Conservation (phyloP, 2,888 invertebrate species). For the Agrypnus murinus region DNA sequence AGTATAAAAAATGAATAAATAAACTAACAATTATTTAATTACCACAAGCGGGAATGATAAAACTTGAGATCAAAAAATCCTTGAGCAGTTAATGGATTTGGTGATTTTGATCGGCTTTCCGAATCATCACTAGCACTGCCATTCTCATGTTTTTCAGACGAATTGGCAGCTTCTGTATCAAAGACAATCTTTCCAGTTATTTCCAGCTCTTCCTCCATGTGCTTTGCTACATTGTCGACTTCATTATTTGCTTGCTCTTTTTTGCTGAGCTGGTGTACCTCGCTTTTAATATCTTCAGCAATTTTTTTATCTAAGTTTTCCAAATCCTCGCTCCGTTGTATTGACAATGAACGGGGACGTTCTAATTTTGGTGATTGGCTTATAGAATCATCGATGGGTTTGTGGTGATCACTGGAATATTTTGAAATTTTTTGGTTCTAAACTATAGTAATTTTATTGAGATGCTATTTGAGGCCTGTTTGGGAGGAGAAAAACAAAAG, state of each 20-base stretch:
- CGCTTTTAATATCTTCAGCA: constrained; percentile 53
- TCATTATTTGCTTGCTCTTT: constrained; percentile 50
- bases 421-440: constrained; percentile 58
- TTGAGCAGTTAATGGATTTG: constrained; percentile 74
- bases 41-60: constrained; percentile 87
- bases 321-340: constrained; percentile 71
- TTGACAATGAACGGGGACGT: constrained; percentile 73
- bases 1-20: constrained; percentile 1
- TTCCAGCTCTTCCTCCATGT: constrained; percentile 32
- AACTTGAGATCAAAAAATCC: constrained; percentile 85
- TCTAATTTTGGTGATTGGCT: constrained; percentile 65
- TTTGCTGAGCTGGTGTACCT: no score
- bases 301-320: constrained; percentile 53
- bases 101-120: constrained; percentile 67
- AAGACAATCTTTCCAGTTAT: constrained; percentile 29
- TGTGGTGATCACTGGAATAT: constrained; percentile 65
- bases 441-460: constrained; percentile 60
- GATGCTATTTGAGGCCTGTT: constrained; percentile 68
- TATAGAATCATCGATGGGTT: constrained; percentile 48
- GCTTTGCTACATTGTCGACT: constrained; percentile 35
- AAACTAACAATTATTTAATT: constrained; percentile 63
- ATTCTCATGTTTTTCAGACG: not conserved
- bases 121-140: constrained; percentile 49
- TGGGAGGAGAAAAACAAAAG: constrained; percentile 59
- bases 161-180: constrained; percentile 10